Evolutionary conservation across 2,113 vertebrate species (phyloP).

Genomic region (Syngnathus floridae): DNA sequence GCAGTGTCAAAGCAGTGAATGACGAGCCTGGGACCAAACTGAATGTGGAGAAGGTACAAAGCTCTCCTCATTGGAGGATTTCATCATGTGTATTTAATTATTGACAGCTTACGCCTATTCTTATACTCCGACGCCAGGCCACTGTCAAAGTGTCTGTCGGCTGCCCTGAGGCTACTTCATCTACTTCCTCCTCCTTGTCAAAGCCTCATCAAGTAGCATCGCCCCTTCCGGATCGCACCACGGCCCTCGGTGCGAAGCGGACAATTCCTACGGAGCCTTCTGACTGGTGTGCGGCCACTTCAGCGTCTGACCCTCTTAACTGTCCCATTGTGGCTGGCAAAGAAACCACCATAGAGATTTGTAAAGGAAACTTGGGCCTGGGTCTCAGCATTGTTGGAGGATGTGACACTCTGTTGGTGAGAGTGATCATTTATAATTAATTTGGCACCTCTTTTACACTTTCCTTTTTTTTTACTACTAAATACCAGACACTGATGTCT

Average conservation of each 20-base stretch:
- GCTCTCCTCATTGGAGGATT: conserved; percentile 5
- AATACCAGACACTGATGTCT: not conserved
- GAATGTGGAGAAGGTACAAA: conserved; percentile 79
- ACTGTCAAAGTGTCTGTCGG: conserved; percentile 75
- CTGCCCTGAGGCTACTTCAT: conserved; percentile 26
- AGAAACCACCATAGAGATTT: conserved; percentile 86
- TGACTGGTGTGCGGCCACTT: conserved; percentile 71
- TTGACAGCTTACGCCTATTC: conserved; percentile 33
- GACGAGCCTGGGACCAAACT: conserved; percentile 77
- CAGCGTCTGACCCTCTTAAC: conserved; percentile 73
- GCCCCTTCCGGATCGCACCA: conserved; percentile 9
- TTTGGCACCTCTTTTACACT: not conserved
- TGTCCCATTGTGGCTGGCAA: conserved; percentile 84
- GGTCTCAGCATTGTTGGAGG: conserved; percentile 94
- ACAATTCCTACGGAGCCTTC: conserved; percentile 38
- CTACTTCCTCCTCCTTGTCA: conserved; percentile 16
- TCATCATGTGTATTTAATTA: conserved; percentile 37
- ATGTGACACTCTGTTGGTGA: conserved; percentile 85
- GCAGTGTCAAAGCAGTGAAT: conserved; percentile 76
- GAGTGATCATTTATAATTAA: conserved; percentile 14
- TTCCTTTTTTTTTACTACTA: not conserved
- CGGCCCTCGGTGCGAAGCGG: conserved; percentile 14
- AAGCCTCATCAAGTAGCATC: not conserved
- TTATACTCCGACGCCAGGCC: conserved; percentile 59
- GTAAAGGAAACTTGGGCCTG: conserved; percentile 83